Percentiles rank a stretch among this genome's conserved stretches.
These are phyloP conservation scores for Dicrostonyx torquatus DNA, from an alignment of 2,797 vertebrate genomes.

Conservation along the genomic window DNA sequence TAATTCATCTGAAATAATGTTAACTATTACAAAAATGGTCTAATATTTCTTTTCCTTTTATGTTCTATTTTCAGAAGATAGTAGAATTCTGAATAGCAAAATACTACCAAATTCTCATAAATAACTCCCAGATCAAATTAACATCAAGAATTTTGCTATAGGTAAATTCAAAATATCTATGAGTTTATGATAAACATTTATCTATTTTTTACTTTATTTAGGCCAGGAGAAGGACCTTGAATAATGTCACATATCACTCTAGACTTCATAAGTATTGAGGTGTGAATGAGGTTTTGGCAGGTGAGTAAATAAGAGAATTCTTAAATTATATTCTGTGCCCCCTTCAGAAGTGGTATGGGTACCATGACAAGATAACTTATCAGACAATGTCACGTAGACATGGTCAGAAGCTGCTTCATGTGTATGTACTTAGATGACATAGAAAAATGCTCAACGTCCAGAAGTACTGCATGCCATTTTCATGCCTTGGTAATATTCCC, in stretches of 20 bases:
- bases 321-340: slow-evolving; percentile 8
- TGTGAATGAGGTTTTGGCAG: neutral
- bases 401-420: neutral
- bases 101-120: neutral
- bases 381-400: neutral
- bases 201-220: slow-evolving; percentile 13
- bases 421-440: neutral
- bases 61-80: slow-evolving; percentile 36
- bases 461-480: neutral
- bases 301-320: neutral
- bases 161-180: neutral
- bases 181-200: neutral
- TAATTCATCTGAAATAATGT: neutral
- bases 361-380: neutral
- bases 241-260: neutral
- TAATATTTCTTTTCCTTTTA: neutral
- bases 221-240: neutral
- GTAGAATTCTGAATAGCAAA: neutral
- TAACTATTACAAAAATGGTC: neutral
- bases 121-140: neutral
- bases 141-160: neutral
- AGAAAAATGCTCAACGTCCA: neutral
- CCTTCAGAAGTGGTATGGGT: neutral
- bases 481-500: neutral
- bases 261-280: neutral